Base-by-base conservation (phyloP, 2,113 vertebrate genomes). In the Periophthalmodon schlosseri region DNA sequence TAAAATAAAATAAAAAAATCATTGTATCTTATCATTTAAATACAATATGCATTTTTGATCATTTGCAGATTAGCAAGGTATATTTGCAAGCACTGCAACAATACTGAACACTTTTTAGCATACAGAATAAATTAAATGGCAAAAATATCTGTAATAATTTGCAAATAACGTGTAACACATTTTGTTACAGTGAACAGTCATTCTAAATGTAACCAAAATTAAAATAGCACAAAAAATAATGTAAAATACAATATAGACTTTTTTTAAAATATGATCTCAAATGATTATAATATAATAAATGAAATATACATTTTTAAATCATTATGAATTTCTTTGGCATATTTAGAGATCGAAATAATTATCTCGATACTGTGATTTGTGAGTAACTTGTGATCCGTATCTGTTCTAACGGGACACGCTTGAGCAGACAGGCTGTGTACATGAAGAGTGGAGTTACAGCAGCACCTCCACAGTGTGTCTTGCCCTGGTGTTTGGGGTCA, bases 401-500 rank as follows among this genome's bases (percentile, higher is more conserved):
- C 75, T 66, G 60, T 79, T 61, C 63, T 86, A 84, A 72, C 79
- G 84, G 69, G 78, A 88, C 89, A 88, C 86, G 87, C 91, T 88
- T 0, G 28, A 84, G 88, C 79, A 86, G 86, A 86, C 77, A 68
- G 73, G 69, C 76, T 87, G 87, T 87, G 87, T 80, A 79, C 74
- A 83, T 88, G 78, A 69, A 82, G 78, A 86, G 85, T 90, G 90
- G 87, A 87, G 86, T 84, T 81, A 78, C 82, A 78, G 73, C 80
- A 88, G 73, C 82, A 88, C 79, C 86, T 77, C 14, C 14, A 69
- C 84, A 86, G 86, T 81, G 82, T 87, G 84, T 80, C 86, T 76
- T 90, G 86, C 79, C 83, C 86, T 77, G 87, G 89, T 89, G 87
- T 87, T 90, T 76, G 74, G 87, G 90, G 87, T 91, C 87, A 90